Percentiles rank a stretch among this genome's conserved stretches.
Evolutionary conservation across 2,797 vertebrate genomes (phyloP).

Genomic region (Thalassophryne amazonica): DNA sequence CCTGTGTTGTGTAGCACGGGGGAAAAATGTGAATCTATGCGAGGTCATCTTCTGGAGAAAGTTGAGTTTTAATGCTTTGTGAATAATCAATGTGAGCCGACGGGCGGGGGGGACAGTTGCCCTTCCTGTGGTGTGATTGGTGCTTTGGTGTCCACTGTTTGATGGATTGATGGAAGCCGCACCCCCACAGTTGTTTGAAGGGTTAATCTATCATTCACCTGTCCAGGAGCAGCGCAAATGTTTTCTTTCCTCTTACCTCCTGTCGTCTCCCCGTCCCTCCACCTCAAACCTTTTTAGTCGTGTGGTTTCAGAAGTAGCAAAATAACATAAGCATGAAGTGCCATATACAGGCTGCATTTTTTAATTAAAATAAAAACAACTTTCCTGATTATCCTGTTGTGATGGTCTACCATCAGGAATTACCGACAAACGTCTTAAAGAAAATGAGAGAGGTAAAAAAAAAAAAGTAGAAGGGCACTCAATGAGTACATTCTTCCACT

Average conservation of each 20-base stretch:
- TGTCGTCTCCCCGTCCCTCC: not conserved
- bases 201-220: conserved; percentile 60
- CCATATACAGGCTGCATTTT: no score
- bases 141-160: conserved; percentile 43
- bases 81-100: not conserved
- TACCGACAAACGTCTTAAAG: no score
- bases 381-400: no score
- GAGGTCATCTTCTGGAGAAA: conserved; percentile 58
- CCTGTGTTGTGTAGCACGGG: conserved; percentile 26
- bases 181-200: conserved; percentile 56
- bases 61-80: not conserved
- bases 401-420: no score
- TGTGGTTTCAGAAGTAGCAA: no score
- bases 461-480: no score
- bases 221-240: conserved; percentile 34
- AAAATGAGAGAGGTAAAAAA: no score
- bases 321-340: no score
- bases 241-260: conserved; percentile 10
- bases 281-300: not conserved
- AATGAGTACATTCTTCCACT: no score
- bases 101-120: conserved; percentile 15
- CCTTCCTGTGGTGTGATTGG: conserved; percentile 68
- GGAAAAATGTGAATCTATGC: conserved; percentile 19
- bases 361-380: no score
- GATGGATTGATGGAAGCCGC: conserved; percentile 59